Evolutionary conservation across 37 sponge, comb jelly and placozoan species (phyloP).

Genomic region (Bolinopsis microptera): DNA sequence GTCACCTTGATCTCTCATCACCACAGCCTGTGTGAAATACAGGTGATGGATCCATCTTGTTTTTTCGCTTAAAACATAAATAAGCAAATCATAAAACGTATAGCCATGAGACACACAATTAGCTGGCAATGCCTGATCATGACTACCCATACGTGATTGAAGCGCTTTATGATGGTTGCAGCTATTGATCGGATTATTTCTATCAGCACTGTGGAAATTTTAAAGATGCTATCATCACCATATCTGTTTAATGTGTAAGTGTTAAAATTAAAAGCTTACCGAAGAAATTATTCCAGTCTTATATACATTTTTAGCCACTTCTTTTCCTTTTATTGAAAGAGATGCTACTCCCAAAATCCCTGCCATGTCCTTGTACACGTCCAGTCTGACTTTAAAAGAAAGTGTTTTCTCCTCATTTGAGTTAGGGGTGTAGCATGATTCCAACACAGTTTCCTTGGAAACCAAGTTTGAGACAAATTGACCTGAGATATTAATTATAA

Average conservation of each 20-base stretch:
- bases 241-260: too few species aligned
- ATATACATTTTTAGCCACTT: not conserved
- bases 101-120: too few species aligned
- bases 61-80: too few species aligned
- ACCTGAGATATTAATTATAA: too few species aligned
- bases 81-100: too few species aligned
- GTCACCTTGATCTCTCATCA: not conserved
- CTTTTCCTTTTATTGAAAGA: not conserved
- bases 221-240: too few species aligned
- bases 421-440: constrained; percentile 17
- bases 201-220: too few species aligned
- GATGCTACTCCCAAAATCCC: not conserved
- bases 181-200: too few species aligned
- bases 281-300: not conserved
- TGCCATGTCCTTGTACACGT: not conserved
- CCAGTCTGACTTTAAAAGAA: not conserved
- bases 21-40: not conserved
- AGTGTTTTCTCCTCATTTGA: not conserved
- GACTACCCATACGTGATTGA: too few species aligned
- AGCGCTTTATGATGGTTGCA: too few species aligned
- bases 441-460: not conserved
- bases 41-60: too few species aligned
- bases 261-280: not conserved
- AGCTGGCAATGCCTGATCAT: too few species aligned
- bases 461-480: not conserved